Conservation (phyloP, 2,797 vertebrate species). For the Pseudochirops corinnae region DNA sequence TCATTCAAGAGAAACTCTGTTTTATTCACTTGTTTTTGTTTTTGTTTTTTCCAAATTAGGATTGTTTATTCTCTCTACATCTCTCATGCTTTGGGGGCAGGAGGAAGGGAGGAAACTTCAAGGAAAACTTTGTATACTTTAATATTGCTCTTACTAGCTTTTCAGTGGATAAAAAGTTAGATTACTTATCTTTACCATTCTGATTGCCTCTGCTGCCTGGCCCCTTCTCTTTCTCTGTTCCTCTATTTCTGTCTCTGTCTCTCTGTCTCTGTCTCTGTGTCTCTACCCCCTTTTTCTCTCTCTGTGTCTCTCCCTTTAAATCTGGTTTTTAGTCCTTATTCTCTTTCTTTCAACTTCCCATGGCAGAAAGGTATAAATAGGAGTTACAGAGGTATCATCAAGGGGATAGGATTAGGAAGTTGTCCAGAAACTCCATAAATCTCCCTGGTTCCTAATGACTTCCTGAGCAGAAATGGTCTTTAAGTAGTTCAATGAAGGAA, state of each 20-base stretch:
- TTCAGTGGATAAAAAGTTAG: background rate
- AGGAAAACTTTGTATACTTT: background rate
- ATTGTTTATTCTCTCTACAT: background rate
- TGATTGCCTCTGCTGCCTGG: background rate
- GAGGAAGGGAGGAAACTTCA: background rate
- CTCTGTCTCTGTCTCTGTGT: no score
- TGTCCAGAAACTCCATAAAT: background rate
- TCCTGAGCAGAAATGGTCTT: background rate
- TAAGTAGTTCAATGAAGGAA: background rate
- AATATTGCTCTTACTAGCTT: background rate
- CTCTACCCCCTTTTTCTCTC: no score
- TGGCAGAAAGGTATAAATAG: background rate
- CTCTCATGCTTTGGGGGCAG: background rate
- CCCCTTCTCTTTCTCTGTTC: background rate
- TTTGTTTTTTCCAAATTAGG: background rate
- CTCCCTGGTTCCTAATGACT: background rate
- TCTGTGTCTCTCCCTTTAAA: background rate
- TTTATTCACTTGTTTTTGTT: no score
- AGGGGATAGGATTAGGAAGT: background rate
- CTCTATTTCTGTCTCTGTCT: background rate
- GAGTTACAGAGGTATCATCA: background rate
- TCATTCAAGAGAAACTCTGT: background rate
- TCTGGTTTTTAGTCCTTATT: background rate
- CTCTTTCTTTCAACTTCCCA: background rate
- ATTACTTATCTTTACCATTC: no score